Base-by-base conservation (phyloP, 53 echinoderm and acorn worm genomes). In the Hippasteria phrygiana region DNA sequence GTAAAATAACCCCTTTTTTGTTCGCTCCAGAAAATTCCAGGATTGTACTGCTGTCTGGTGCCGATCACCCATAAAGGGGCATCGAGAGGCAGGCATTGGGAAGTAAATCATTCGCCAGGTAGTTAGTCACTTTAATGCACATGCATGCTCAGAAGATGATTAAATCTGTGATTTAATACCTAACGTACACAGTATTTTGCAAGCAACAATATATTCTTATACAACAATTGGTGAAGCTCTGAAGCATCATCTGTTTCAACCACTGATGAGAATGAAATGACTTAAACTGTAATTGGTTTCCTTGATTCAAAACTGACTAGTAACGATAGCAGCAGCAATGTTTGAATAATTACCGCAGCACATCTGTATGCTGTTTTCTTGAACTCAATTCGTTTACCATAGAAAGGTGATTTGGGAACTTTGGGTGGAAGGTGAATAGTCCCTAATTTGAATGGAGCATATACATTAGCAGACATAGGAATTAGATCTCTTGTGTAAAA, bases 41-140 rank as follows among this genome's bases (percentile, higher is more conserved):
- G 47, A 55, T 78, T 62, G 27, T 59, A 27, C 38, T 78, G 78
- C 78, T 13, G 78, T 56, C 78, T 78, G 78, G 27, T 55, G 11
- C 78, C 34, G 51, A n/a, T 39, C 59, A 59, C 41, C 78, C 59
- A 38, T 78, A 55, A 78, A 18, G 10, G 78, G 59, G 56, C 62
- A 59, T 33, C 16, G 27, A 16, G 48, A 1, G 27, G 53, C 29
- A 47, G 26, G 56, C 38, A 20, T 39, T 55, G 37, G 50, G 34
- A 54, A 33, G 51, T 37, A 33, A 48, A 47, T 76, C 34, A 34
- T 33, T 67, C 67, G 32, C 32, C 37, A 36, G 67, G 67, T 20
- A 67, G 34, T 11, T 33, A 35, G 36, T 32, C 34, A 67, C 27
- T 67, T 67, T 4, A 67, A n/a, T n/a, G n/a, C n/a, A 26, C 36